Evolutionary conservation across 2,113 vertebrate genomes (phyloP), one percentile per base, ranked within the genome.

Genomic region (Parus major): DNA sequence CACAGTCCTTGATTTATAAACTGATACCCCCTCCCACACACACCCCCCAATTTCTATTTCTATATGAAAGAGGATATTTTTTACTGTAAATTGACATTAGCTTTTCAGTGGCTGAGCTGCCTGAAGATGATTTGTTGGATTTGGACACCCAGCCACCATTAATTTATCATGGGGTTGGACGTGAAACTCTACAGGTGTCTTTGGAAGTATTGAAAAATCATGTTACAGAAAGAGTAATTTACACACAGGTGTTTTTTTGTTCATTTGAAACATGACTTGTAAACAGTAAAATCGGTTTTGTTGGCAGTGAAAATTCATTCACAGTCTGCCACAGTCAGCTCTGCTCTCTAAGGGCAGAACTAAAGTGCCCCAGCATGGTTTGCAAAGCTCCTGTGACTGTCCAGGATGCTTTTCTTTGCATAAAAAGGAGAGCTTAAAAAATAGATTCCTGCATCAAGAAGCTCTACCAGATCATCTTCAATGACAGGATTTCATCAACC

Each of bases 61-160:
- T 86, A 35, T 28, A 63, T 36, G 29, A 81, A 88, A 77, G 15
- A 77, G 75, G 31, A 73, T 79, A 47, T 86, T 80, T 89, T 73
- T 85, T 73, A 81, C 64, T 75, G 44, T 49, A 92, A 82, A 83
- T 33, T 90, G 76, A 78, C 82, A 49, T 86, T 44, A 56, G 18
- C 23, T 81, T 93, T 91, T 77, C 75, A 82, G 81, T 70, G 82
- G 53, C 52, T 81, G 44, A 81, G 47, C 76, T 88, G 22, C 68
- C 85, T 69, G 82, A 81, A 92, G 94, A 84, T 78, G 77, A 81
- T 73, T 53, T 82, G 44, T 73, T 83, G 35, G 53, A 4, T 83
- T 86, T 81, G 68, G 59, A 60, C 64, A 78, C 66, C 42, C 68
- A 92, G 25, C 47, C 77, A 64, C 53, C 42, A 22, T 49, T 85